phyloP scores from a whole-genome alignment of 2,797 vertebrate genomes.

The Pteronotus mesoamericanus region DNA sequence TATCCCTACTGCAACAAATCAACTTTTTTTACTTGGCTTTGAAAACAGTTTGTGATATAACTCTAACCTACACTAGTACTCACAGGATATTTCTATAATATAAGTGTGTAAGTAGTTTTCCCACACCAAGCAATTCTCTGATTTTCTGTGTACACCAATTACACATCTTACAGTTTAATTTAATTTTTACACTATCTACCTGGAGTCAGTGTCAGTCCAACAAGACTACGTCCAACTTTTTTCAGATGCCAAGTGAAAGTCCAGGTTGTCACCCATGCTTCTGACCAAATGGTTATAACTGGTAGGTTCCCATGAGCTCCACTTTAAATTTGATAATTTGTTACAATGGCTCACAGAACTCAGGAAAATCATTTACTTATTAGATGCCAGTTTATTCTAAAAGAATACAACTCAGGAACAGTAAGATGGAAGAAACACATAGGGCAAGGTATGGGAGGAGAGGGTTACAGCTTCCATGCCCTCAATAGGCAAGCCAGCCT shows the following conservation, averaged over 20 bases:
- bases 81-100: not conserved
- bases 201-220: not conserved
- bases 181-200: not conserved
- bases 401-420: no score
- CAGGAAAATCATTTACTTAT: no score
- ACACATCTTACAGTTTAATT: not conserved
- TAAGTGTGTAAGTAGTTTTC: not conserved
- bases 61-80: not conserved
- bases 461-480: not conserved
- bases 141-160: not conserved
- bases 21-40: not conserved
- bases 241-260: not conserved
- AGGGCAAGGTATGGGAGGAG: not conserved
- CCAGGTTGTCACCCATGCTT: not conserved
- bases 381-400: no score
- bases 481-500: not conserved
- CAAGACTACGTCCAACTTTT: not conserved
- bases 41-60: not conserved
- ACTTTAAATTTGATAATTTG: not conserved
- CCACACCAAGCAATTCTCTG: not conserved
- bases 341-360: not conserved
- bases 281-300: not conserved
- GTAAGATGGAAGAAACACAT: not conserved
- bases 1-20: not conserved
- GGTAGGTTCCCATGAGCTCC: not conserved